Conservation (phyloP, 2,797 vertebrate genomes). For the Hylomyscus alleni region DNA sequence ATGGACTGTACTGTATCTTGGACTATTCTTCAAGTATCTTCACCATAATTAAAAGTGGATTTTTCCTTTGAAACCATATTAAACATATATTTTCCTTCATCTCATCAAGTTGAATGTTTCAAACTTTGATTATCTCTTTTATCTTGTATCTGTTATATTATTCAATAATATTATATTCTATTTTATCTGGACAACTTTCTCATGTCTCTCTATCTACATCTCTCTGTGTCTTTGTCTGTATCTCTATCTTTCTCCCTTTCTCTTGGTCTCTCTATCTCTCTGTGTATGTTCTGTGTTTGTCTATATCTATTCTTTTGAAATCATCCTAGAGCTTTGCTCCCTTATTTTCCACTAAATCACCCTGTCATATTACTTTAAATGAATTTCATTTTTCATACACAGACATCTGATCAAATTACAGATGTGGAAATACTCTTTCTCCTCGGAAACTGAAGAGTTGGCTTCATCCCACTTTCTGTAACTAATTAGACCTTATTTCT, state of each 20-base stretch:
- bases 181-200: neutral
- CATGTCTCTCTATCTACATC: neutral
- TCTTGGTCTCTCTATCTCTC: neutral
- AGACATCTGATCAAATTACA: neutral
- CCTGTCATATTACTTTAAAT: neutral
- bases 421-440: neutral
- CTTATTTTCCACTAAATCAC: constrained; percentile 6
- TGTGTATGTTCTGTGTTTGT: neutral
- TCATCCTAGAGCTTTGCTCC: neutral
- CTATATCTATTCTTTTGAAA: neutral
- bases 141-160: neutral
- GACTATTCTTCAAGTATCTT: neutral
- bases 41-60: neutral
- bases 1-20: neutral
- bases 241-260: neutral
- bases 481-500: neutral
- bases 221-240: neutral
- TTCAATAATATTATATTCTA: neutral
- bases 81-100: neutral
- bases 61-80: neutral
- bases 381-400: neutral
- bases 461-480: neutral
- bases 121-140: neutral
- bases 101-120: neutral
- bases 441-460: neutral